Conservation (phyloP, 2,797 vertebrate genomes). For the Oryzias sinensis region DNA sequence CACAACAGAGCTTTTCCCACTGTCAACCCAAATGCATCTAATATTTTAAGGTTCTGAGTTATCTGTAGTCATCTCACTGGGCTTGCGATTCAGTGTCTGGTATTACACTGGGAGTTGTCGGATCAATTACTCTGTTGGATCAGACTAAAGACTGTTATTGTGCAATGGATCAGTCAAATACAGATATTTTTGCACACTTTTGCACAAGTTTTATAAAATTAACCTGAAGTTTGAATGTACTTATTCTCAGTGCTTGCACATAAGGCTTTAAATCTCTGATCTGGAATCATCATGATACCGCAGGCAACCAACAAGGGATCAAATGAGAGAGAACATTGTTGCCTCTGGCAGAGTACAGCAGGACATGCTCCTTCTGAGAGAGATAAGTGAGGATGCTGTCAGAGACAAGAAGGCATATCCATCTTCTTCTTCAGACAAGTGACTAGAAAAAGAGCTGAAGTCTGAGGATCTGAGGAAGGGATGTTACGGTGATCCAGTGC, state of each 20-base stretch:
- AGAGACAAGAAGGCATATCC: slow-evolving; percentile 34
- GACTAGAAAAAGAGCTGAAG: slow-evolving; percentile 15
- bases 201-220: not conserved
- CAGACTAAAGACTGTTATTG: too few species aligned
- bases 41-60: too few species aligned
- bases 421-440: slow-evolving; percentile 36
- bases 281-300: slow-evolving; percentile 23
- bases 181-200: too few species aligned
- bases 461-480: slow-evolving; percentile 50
- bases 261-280: slow-evolving; percentile 11
- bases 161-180: too few species aligned
- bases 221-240: slow-evolving; percentile 2
- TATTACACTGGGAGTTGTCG: too few species aligned
- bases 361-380: slow-evolving; percentile 33
- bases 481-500: slow-evolving; percentile 61
- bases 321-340: slow-evolving; percentile 39
- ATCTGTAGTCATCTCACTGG: too few species aligned
- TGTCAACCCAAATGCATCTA: too few species aligned
- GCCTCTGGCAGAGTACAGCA: slow-evolving; percentile 41
- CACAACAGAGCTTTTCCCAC: too few species aligned
- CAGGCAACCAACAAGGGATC: slow-evolving; percentile 26
- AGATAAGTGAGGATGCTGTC: slow-evolving; percentile 47
- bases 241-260: not conserved
- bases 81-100: too few species aligned
- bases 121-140: too few species aligned